Conservation (phyloP, 2,888 invertebrate species). For the Autographa pulchrina region DNA sequence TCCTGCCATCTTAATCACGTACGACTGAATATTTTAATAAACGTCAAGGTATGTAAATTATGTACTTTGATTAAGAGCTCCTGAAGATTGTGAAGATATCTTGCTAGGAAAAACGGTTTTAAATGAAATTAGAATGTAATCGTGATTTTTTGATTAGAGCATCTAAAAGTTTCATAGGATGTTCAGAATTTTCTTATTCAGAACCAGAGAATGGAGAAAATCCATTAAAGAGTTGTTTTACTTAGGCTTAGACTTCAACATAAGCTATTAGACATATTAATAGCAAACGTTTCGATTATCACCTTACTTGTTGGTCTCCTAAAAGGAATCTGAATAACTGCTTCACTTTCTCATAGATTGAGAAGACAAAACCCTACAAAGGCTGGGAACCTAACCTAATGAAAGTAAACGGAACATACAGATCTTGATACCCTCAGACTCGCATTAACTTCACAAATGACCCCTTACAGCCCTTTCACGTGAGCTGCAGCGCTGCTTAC, state of each 20-base stretch:
- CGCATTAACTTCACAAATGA: slow-evolving; percentile 6
- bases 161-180: not conserved
- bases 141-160: not conserved
- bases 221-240: too few relatives aligned
- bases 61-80: slow-evolving; percentile 35
- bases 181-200: too few relatives aligned
- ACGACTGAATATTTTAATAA: slow-evolving; percentile 58
- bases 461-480: slow-evolving; percentile 5
- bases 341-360: not conserved
- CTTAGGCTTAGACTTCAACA: too few relatives aligned
- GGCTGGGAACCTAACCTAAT: not conserved
- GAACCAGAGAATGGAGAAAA: too few relatives aligned
- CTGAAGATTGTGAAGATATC: slow-evolving; percentile 16
- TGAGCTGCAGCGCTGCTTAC: slow-evolving; percentile 2
- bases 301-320: too few relatives aligned
- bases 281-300: too few relatives aligned
- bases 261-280: too few relatives aligned
- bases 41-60: slow-evolving; percentile 53
- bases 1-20: slow-evolving; percentile 65
- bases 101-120: slow-evolving; percentile 2
- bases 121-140: not conserved
- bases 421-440: slow-evolving; percentile 1
- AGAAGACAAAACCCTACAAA: not conserved
- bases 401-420: not conserved
- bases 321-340: not conserved